Evolutionary conservation across 2,888 invertebrate species (phyloP), one percentile per base, ranked within the genome.

Genomic region (Petrophora chlorosata): DNA sequence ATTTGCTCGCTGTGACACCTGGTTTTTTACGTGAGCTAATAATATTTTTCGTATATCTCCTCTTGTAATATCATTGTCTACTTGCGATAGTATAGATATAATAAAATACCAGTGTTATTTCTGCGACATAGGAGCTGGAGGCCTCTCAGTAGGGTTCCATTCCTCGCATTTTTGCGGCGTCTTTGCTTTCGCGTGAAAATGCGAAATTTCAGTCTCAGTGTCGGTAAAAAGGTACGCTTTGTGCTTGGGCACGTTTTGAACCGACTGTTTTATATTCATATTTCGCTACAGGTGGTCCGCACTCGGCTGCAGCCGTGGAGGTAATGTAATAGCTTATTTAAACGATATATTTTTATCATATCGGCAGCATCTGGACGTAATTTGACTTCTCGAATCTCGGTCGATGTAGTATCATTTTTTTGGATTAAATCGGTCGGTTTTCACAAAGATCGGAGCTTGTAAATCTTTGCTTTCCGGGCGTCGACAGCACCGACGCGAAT

Each of bases 101-200:
- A 63, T 59, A 61, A 57, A 61, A 59, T 65, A 52, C 54, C 61
- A 61, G 51, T 65, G 62, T 70, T 72, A 74, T 73, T 67, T 70
- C 53, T 57, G 67, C 63, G 56, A 60, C 65, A 50, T 41, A 44
- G 46, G 56, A 61, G 62, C 55, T 59, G 43, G 49, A 47, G 54
- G 60, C 63, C 49, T 51, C 58, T 55, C 40, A 49, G 44, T 46
- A 61, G 65, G 66, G 65, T 66, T 59, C 60, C 71, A 76, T 76
- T 78, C 73, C 69, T 75, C 66, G 65, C 76, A 79, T 80, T 80
- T 79, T 76, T 77, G 79, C 70, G 79, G 79, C 67, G 69, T 70
- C 73, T 79, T 75, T 78, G 70, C 67, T 58, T 66, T 66, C 62
- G 65, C 65, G 57, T 56, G 73, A 69, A 76, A 78, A 78, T 78